phyloP scores from a whole-genome alignment of 2,797 vertebrate genomes.

The Eospalax fontanierii region DNA sequence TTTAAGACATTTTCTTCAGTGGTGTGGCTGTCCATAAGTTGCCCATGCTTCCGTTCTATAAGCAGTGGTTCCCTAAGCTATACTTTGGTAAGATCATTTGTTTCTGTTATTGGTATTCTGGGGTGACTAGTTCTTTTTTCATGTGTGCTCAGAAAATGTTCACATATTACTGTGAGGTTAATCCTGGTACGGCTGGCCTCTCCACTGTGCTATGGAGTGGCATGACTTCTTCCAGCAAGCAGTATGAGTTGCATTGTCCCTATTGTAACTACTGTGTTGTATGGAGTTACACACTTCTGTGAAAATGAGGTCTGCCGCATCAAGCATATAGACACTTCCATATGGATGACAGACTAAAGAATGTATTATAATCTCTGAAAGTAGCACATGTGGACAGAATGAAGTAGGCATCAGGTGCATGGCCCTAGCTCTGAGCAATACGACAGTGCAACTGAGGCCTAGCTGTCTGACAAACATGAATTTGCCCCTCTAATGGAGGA shows the following conservation, averaged over 20 bases:
- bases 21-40: background rate
- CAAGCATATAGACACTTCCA: background rate
- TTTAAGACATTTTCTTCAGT: background rate
- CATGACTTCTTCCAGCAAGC: background rate
- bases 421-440: background rate
- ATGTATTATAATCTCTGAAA: background rate
- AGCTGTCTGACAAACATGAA: background rate
- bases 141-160: background rate
- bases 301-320: background rate
- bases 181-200: background rate
- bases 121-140: background rate
- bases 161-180: background rate
- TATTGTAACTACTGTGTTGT: background rate
- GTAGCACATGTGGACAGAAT: background rate
- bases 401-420: background rate
- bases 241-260: background rate
- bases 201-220: too few relatives aligned
- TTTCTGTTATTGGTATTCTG: background rate
- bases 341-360: background rate
- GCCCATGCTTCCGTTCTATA: background rate
- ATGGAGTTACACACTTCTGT: background rate
- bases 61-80: background rate
- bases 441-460: background rate
- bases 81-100: background rate
- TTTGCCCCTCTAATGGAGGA: background rate